Base-by-base conservation (phyloP, 2,888 invertebrate species). In the Tuberolachnus salignus region DNA sequence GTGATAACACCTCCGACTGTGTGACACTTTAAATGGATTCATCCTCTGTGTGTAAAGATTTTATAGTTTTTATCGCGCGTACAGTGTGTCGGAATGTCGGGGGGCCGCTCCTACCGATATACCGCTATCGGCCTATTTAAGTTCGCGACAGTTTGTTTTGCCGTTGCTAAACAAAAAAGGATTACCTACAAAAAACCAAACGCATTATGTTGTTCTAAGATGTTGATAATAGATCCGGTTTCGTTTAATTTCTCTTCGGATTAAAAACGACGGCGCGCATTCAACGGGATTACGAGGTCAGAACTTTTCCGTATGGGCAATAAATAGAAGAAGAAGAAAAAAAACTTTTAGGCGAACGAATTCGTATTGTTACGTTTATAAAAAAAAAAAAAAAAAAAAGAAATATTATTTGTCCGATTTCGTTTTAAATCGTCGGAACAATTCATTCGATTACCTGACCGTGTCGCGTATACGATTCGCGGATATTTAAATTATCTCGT, bases 1-100 rank as follows among this genome's bases (percentile, higher is more conserved):
- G 75, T 78, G 75, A 78, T 67, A 75, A 75, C 75, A 67, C 75
- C 75, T 19, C 75, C 75, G 66, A 75, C 75, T 75, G 75, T 75
- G 75, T 75, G 75, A 75, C 66, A 75, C 75, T 75, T 75, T 59
- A 59, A 67, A 69, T 51, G 57, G 59, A 78, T 69, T 78, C 69
- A 59, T 69, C 69, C 49, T n/a, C n/a, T 69, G 51, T 59, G 67
- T 49, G 19, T 57, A 67, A 67, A 78, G 78, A 46, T 69, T 67
- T 69, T 51, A 4, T 34, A n/a, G 3, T 53, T 73, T 49, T 67
- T 46, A 34, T 49, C 19, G 10, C 26, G 10, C 23, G 51, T 53
- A 64, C 21, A 73, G 21, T 69, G 23, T 34, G 67, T 69, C 57
- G 78, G 67, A 78, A 78, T 67, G 75, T 67, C 1, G 14, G 66